Evolutionary conservation across 2,113 vertebrate genomes (phyloP), one percentile per base, ranked within the genome.

Genomic region (Pteruthius melanotis): DNA sequence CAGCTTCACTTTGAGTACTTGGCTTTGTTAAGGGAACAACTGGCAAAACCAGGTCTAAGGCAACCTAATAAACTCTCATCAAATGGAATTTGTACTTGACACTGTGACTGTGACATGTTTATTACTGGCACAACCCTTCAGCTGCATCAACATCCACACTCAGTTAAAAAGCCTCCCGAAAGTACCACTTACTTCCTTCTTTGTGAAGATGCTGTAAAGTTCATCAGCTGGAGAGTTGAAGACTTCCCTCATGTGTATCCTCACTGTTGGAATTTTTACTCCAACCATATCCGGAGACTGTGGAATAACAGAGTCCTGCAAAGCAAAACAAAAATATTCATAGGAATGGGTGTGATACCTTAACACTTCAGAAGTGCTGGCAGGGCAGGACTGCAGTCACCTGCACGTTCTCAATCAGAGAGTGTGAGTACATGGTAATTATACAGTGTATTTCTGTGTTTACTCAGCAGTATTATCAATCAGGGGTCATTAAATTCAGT

Each of bases 241-340:
- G 18, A 82, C 44, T 65, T 97, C 97, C 5, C 77, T 97, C 97
- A 97, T 90, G 8, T 90, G n/a, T 79, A 97, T 88, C 60, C 87
- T 96, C 71, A 97, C 96, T 10, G 96, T 98, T 69, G 98, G 97
- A 76, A 98, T 98, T 94, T 93, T 97, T 10, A 98, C 96, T 66
- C 97, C 97, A 61, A 97, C 22, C 26, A 20, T 40, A 59, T 71
- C 93, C 35, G 59, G 40, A 44, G 81, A 24, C 40, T 87, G 83
- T 16, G 95, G 27, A 47, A 89, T 66, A 42, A 89, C 80, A 27
- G 86, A 90, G 13, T 83, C 94, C 97, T 98, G 90, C 47, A 82
- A 59, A 86, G 74, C 30, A 42, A 42, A 42, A 82, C 63, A 75
- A 22, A 15, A n/a, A 27, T 0, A 61, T 1, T 37, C 9, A 33